These are phyloP conservation scores for Aphelocoma californica DNA, from an alignment of 2,797 vertebrate species.

Conservation along the genomic window DNA sequence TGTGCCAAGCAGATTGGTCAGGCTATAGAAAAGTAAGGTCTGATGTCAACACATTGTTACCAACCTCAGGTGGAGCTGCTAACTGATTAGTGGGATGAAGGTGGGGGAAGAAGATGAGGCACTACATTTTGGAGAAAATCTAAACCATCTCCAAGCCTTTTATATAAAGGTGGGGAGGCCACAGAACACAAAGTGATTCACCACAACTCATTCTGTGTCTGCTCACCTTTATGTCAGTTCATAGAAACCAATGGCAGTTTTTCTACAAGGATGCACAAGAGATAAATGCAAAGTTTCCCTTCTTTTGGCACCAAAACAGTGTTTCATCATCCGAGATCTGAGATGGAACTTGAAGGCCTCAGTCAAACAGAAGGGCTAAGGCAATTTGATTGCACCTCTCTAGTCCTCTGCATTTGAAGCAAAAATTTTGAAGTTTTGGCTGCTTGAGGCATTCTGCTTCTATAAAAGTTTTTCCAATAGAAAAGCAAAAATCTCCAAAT, in stretches of 20 bases:
- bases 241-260: neutral
- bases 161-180: neutral
- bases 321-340: neutral
- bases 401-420: neutral
- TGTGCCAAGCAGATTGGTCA: neutral
- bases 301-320: neutral
- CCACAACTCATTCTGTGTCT: neutral
- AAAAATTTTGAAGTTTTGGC: neutral
- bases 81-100: neutral
- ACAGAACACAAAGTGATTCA: neutral
- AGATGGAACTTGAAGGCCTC: neutral
- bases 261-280: neutral
- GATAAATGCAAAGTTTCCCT: neutral
- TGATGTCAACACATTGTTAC: neutral
- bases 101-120: neutral
- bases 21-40: neutral
- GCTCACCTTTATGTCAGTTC: neutral
- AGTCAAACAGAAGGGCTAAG: neutral
- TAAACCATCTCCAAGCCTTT: neutral
- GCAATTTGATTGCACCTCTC: neutral
- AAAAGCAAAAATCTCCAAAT: neutral
- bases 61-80: neutral
- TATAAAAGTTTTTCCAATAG: neutral
- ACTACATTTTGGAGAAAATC: neutral
- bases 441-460: neutral